phyloP scores from a whole-genome alignment of 1,140 invertebrate species.

The Leptestheria dahalacensis region DNA sequence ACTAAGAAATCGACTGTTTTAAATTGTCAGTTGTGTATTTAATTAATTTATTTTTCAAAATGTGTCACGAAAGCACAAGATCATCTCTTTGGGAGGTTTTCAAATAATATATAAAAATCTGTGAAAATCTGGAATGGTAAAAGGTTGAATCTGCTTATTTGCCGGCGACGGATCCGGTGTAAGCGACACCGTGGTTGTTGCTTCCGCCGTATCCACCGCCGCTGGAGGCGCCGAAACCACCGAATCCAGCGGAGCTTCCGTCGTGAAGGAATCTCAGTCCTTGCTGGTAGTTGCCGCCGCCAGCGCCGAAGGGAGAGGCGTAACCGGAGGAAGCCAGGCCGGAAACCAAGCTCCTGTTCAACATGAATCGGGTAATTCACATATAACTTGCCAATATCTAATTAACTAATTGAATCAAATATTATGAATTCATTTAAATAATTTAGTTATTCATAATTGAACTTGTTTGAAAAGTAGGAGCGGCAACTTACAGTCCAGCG shows the following conservation, averaged over 20 bases:
- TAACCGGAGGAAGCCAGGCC: constrained; percentile 6
- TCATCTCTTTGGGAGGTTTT: no score
- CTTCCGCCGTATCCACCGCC: not conserved
- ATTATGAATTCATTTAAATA: no score
- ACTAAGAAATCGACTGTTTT: no score
- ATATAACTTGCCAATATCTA: not conserved
- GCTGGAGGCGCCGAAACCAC: constrained; percentile 6
- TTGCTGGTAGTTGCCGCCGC: constrained; percentile 10
- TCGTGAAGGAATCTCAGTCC: not conserved
- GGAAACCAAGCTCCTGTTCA: constrained; percentile 4
- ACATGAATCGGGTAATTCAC: not conserved
- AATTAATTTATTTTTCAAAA: no score
- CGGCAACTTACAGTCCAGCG: constrained; percentile 4
- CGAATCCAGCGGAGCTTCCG: constrained; percentile 10
- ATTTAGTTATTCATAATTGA: not conserved
- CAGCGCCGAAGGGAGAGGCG: constrained; percentile 6
- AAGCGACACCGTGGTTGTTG: not conserved
- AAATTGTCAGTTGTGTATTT: no score
- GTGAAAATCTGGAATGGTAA: not conserved
- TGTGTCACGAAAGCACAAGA: no score
- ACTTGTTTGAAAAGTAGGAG: not conserved
- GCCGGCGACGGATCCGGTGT: not conserved
- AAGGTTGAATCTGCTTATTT: no score
- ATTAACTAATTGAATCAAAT: not conserved
- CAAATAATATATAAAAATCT: no score